Evolutionary conservation across 2,888 invertebrate species (phyloP).

Genomic region (Gymnoscelis rufifasciata): DNA sequence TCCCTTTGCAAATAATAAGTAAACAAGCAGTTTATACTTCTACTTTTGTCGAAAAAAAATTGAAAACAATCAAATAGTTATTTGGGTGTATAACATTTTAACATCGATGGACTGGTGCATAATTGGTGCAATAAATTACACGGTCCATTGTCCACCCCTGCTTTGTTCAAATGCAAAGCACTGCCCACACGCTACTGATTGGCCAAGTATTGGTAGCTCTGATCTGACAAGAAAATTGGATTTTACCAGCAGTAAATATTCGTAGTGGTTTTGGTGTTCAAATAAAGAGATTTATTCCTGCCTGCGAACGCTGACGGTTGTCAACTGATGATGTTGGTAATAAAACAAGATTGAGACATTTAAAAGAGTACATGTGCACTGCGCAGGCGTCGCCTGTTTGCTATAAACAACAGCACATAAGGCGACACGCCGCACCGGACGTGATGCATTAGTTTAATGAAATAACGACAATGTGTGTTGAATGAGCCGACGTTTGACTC

Average conservation of each 20-base stretch:
- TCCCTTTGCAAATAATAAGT: too few relatives aligned
- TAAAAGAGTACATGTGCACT: constrained; percentile 5
- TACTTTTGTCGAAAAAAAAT: constrained; percentile 6
- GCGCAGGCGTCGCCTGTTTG: constrained; percentile 8
- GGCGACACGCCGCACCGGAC: constrained; percentile 56
- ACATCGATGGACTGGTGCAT: constrained; percentile 13
- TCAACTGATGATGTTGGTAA: not conserved
- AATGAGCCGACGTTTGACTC: constrained; percentile 26
- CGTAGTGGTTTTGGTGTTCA: not conserved
- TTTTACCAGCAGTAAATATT: too few relatives aligned
- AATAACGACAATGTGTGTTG: constrained; percentile 61
- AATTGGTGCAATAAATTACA: constrained; percentile 18
- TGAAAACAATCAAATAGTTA: constrained; percentile 8
- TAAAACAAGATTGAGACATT: constrained; percentile 1
- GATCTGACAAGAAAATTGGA: not conserved
- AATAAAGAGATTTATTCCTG: too few relatives aligned
- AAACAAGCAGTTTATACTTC: too few relatives aligned
- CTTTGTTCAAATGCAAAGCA: constrained; percentile 1
- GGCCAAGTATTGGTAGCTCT: not conserved
- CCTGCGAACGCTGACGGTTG: too few relatives aligned
- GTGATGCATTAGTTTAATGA: constrained; percentile 63
- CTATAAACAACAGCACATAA: constrained; percentile 41
- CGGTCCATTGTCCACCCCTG: constrained; percentile 1
- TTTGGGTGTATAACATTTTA: constrained; percentile 11
- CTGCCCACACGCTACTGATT: not conserved